phyloP scores from a whole-genome alignment of 2,888 invertebrate species.

The Neria commutata region DNA sequence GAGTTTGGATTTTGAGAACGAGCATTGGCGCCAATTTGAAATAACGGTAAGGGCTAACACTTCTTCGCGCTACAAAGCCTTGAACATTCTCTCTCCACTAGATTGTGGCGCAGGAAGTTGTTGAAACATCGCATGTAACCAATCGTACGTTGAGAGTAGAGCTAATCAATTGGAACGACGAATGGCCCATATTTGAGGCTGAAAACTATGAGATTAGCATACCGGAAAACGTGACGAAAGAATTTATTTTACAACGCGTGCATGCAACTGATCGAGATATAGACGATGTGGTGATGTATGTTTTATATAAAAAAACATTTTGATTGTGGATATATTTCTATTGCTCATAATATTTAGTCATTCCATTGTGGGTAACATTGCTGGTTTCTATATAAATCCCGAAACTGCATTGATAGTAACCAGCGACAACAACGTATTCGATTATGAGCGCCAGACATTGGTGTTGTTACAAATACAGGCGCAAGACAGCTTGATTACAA shows the following conservation, averaged over 20 bases:
- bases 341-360: conserved; percentile 61
- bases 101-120: conserved; percentile 56
- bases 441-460: conserved; percentile 68
- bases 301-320: too few species aligned
- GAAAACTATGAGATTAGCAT: conserved; percentile 59
- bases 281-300: conserved; percentile 67
- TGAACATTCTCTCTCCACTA: conserved; percentile 33
- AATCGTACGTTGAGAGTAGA: conserved; percentile 63
- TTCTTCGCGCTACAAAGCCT: not conserved
- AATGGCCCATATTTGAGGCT: conserved; percentile 68
- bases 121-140: conserved; percentile 40
- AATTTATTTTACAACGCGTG: conserved; percentile 64
- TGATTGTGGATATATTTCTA: not conserved
- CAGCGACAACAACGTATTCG: conserved; percentile 65
- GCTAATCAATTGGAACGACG: conserved; percentile 75
- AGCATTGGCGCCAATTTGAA: conserved; percentile 63
- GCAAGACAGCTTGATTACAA: conserved; percentile 62
- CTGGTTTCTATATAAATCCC: conserved; percentile 64
- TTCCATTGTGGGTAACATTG: conserved; percentile 63
- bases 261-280: conserved; percentile 70
- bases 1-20: conserved; percentile 68
- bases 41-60: conserved; percentile 50
- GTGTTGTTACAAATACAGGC: conserved; percentile 66
- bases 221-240: conserved; percentile 66
- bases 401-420: conserved; percentile 67